phyloP scores from a whole-genome alignment of 2,888 invertebrate species.

The Mythimna lalbum region DNA sequence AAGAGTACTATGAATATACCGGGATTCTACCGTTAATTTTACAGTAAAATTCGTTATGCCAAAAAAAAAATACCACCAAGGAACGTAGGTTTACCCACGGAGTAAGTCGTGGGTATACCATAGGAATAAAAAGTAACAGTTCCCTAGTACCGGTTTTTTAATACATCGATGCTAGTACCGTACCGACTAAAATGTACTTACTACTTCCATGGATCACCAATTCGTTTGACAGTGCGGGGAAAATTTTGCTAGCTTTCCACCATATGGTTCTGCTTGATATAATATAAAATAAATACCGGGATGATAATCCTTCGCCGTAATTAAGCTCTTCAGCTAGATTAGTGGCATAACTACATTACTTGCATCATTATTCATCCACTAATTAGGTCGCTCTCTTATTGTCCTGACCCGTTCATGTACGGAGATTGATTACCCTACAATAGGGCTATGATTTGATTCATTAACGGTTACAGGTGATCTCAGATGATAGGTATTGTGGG shows the following conservation, averaged over 20 bases:
- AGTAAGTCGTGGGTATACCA: no score
- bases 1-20: no score
- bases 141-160: background rate
- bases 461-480: conserved; percentile 22
- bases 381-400: conserved; percentile 52
- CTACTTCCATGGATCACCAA: background rate
- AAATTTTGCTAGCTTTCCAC: background rate
- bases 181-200: background rate
- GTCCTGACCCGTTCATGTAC: conserved; percentile 37
- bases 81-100: no score
- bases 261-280: background rate
- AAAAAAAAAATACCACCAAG: background rate
- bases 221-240: background rate
- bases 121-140: no score
- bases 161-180: no score
- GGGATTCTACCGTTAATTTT: no score
- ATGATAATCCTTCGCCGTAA: conserved; percentile 36
- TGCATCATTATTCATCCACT: conserved; percentile 56
- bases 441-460: conserved; percentile 48
- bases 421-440: conserved; percentile 53
- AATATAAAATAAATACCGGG: background rate
- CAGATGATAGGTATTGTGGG: background rate
- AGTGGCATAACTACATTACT: conserved; percentile 32
- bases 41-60: no score
- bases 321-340: conserved; percentile 46